Conservation (phyloP, 2,888 invertebrate species). For the Polyommatus iphigenia region DNA sequence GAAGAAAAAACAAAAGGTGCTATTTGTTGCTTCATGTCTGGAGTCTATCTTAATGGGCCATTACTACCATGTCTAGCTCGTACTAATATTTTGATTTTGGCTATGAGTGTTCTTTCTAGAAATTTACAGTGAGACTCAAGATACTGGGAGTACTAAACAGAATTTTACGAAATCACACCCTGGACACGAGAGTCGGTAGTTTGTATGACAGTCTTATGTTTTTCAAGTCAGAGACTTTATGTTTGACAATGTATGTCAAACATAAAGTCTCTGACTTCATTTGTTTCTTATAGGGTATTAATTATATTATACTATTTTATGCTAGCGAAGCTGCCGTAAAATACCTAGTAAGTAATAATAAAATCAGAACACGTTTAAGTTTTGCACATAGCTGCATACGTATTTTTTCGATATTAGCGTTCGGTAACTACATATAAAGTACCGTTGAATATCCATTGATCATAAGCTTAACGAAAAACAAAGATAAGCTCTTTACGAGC, state of each 20-base stretch:
- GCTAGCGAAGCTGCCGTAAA: background rate
- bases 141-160: too few species aligned
- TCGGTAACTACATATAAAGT: background rate
- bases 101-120: background rate
- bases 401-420: background rate
- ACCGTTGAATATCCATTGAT: background rate
- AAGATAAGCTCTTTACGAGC: conserved; percentile 5
- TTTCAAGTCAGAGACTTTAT: too few species aligned
- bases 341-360: background rate
- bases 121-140: too few species aligned
- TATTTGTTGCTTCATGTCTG: background rate
- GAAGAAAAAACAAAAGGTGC: background rate
- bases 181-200: too few species aligned
- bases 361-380: background rate
- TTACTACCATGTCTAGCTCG: background rate
- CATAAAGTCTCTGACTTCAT: too few species aligned
- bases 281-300: too few species aligned
- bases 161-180: background rate
- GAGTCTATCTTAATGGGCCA: background rate
- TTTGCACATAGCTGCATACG: background rate
- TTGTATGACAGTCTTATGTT: too few species aligned
- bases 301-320: background rate
- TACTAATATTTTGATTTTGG: background rate
- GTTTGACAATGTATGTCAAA: too few species aligned
- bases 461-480: background rate